Evolutionary conservation across 1,140 invertebrate genomes (phyloP), one percentile per base, ranked within the genome.

Genomic region (Phortica variegata): DNA sequence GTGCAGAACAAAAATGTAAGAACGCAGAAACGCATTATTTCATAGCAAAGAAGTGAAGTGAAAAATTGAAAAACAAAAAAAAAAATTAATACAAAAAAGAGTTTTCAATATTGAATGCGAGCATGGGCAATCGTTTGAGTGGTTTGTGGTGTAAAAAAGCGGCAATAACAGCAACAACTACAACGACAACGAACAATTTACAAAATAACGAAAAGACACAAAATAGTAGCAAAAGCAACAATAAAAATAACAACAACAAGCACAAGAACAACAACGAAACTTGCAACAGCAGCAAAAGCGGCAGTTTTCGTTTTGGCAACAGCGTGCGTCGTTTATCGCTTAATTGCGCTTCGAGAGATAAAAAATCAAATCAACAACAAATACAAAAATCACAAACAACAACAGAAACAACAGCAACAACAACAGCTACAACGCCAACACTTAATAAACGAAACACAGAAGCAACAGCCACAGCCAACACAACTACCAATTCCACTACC

Each of bases 121-220:
- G 57, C 49, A 73, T 73, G 70, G 70, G 70, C 62, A 73, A 73
- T 60, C 70, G 70, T 60, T 56, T 73, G 60, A 73, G 70, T 58
- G 61, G 54, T 47, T 59, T 73, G 58, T 73, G 70, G 70, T 73
- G 70, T 61, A 70, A 70, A 56, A 73, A 73, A 54, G 61, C 70
- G 53, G 54, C 56, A 57, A 65, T 60, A 58, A n/a, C n/a, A n/a
- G n/a, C n/a, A n/a, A n/a, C n/a, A n/a, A n/a, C n/a, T n/a, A n/a
- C n/a, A n/a, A n/a, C n/a, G n/a, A n/a, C n/a, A n/a, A n/a, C n/a
- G n/a, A n/a, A n/a, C n/a, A n/a, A n/a, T n/a, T 62, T 72, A 39
- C 56, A 52, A 41, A 65, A 69, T 15, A 55, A 17, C 45, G 53
- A 49, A 47, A 50, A 52, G 9, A 37, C 39, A 8, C 29, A 31